Percentiles rank a stretch among this genome's conserved stretches.
These are phyloP conservation scores for Antitype chi DNA, from an alignment of 2,888 invertebrate species.

Conservation along the genomic window DNA sequence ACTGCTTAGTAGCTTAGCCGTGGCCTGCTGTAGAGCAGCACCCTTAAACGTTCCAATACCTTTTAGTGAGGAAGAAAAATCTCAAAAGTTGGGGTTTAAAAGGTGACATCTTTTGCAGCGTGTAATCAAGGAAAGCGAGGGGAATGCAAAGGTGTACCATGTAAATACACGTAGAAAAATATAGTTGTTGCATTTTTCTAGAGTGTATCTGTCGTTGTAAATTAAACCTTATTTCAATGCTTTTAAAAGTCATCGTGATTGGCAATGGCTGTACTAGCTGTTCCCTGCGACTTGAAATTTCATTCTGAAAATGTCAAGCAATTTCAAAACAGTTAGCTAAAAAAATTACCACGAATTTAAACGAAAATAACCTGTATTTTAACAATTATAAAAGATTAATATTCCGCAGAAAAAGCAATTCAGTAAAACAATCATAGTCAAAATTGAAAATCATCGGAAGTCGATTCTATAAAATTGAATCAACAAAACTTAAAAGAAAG, in stretches of 20 bases:
- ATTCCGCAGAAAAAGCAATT: not conserved
- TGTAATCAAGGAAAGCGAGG: constrained; percentile 57
- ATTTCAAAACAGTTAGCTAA: not conserved
- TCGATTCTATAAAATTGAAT: not conserved
- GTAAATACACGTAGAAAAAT: not conserved
- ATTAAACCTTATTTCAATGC: not conserved
- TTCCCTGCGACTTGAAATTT: not conserved
- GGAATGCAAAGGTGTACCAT: not conserved
- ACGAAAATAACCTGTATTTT: too few relatives aligned
- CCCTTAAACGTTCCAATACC: constrained; percentile 17
- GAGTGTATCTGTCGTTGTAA: not conserved
- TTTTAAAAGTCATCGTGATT: not conserved
- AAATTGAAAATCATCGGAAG: not conserved
- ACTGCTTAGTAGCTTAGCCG: not conserved
- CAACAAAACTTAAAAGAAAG: not conserved
- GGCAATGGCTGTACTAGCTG: not conserved
- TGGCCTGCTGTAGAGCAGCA: not conserved
- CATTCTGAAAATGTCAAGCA: too few relatives aligned
- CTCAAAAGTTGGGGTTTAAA: constrained; percentile 34
- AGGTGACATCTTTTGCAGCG: constrained; percentile 42
- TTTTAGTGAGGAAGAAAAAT: constrained; percentile 33
- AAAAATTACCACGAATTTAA: not conserved
- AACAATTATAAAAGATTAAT: not conserved
- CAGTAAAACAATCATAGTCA: not conserved
- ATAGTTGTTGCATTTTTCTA: not conserved